These are phyloP conservation scores for Cantharis rustica DNA, from an alignment of 2,888 invertebrate species.

Conservation along the genomic window DNA sequence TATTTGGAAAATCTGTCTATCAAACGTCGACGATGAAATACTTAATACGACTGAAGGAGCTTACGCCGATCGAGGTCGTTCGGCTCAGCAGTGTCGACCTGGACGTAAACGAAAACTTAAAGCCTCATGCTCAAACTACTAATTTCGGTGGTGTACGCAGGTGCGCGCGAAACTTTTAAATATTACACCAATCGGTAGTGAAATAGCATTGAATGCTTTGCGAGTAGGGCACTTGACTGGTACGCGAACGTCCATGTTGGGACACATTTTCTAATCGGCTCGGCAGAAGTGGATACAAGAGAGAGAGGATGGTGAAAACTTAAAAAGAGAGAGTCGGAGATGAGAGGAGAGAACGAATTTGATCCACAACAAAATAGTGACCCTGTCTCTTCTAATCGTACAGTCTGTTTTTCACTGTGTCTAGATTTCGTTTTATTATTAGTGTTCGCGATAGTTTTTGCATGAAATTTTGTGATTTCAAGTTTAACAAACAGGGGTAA, in stretches of 20 bases:
- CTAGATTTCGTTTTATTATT: constrained; percentile 51
- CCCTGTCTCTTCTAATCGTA: constrained; percentile 57
- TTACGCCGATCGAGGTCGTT: constrained; percentile 40
- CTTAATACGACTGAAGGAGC: constrained; percentile 54
- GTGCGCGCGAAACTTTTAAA: constrained; percentile 31
- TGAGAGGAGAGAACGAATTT: constrained; percentile 59
- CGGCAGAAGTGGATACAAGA: constrained; percentile 55
- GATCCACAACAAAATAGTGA: constrained; percentile 60
- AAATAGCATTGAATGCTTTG: constrained; percentile 46
- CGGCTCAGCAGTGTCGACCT: constrained; percentile 35
- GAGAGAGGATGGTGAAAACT: constrained; percentile 59
- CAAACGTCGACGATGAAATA: constrained; percentile 50
- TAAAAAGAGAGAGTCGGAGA: constrained; percentile 56
- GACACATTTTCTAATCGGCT: constrained; percentile 45
- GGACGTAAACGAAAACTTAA: constrained; percentile 36
- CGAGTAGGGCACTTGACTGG: constrained; percentile 42
- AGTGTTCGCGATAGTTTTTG: constrained; percentile 49
- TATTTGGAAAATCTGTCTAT: constrained; percentile 50
- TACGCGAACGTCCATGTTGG: constrained; percentile 44
- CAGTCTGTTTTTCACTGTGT: constrained; percentile 57
- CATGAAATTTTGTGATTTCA: constrained; percentile 50
- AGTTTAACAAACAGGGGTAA: constrained; percentile 48
- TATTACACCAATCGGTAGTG: constrained; percentile 43
- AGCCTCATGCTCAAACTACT: constrained; percentile 48
- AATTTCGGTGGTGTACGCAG: constrained; percentile 17